A percentile compares a stretch with the other conserved stretches of the same genome.
Conservation (phyloP, 2,797 vertebrate species). For the Cossypha polioptera region DNA sequence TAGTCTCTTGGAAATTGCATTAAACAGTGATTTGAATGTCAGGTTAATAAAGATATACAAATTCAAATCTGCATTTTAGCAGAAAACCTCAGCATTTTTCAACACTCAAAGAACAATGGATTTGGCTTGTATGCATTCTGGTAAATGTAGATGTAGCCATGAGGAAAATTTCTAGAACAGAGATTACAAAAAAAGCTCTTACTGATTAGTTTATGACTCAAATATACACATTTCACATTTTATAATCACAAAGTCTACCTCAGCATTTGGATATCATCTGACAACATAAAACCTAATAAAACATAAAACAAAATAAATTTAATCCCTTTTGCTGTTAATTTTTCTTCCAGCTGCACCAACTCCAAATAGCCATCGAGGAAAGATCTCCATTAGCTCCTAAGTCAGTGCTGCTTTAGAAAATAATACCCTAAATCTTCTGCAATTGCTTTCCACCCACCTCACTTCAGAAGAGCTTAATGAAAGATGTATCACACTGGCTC, state of each 20-base stretch:
- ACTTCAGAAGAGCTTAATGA: background rate
- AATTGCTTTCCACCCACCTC: background rate
- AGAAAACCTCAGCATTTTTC: background rate
- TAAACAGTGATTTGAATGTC: background rate
- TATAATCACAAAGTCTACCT: background rate
- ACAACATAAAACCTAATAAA: slow-evolving; percentile 27
- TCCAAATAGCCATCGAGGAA: slow-evolving; percentile 5
- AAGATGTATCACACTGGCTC: background rate
- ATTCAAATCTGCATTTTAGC: background rate
- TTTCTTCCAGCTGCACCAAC: slow-evolving; percentile 17
- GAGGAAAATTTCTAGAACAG: background rate
- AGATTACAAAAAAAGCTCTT: background rate
- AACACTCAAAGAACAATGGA: background rate
- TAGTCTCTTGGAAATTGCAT: background rate
- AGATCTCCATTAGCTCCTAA: background rate
- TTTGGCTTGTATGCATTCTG: background rate
- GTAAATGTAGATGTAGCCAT: background rate
- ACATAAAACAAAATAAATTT: slow-evolving; percentile 21
- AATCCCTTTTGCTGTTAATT: slow-evolving; percentile 40
- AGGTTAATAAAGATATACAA: background rate
- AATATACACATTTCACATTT: slow-evolving; percentile 11
- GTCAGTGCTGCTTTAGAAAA: background rate
- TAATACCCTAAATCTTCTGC: background rate
- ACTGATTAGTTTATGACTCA: slow-evolving; percentile 17
- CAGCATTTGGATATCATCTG: slow-evolving; percentile 43